Evolutionary conservation across 2,113 vertebrate genomes (phyloP).

Genomic region (Psettodes erumei): DNA sequence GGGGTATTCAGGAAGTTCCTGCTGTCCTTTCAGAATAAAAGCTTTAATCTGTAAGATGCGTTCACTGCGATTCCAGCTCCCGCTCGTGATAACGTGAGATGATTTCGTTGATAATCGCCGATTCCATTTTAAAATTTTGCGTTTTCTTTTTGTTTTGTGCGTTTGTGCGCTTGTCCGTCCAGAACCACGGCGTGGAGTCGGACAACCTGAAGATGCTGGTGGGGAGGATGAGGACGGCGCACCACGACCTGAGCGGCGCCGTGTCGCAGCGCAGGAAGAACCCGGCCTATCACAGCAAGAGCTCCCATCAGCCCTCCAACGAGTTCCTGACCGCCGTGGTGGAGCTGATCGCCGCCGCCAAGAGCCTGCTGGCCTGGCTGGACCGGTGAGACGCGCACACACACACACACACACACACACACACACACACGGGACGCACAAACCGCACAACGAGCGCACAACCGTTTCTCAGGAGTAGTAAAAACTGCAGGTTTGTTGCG

Average conservation of each 20-base stretch:
- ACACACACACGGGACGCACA: not conserved
- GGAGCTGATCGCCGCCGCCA: constrained; percentile 93
- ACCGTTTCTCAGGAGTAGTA: too few species aligned
- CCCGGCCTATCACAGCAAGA: constrained; percentile 83
- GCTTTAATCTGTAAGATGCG: too few species aligned
- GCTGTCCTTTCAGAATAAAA: too few species aligned
- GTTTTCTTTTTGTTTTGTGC: too few species aligned
- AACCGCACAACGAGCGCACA: too few species aligned
- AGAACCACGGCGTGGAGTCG: constrained; percentile 95
- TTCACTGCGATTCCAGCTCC: too few species aligned
- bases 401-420: not conserved
- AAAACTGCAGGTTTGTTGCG: too few species aligned
- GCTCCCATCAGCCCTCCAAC: constrained; percentile 90
- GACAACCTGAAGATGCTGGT: constrained; percentile 93
- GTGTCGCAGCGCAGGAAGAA: constrained; percentile 88
- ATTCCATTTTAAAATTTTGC: too few species aligned
- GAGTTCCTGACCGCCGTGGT: constrained; percentile 94
- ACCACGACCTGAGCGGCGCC: constrained; percentile 88
- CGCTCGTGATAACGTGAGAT: too few species aligned
- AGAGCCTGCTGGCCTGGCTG: constrained; percentile 92
- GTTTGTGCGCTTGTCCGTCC: too few species aligned
- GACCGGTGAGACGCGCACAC: constrained; percentile 86
- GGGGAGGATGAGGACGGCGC: constrained; percentile 86
- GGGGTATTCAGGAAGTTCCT: too few species aligned
- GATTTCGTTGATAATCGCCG: too few species aligned